phyloP scores from a whole-genome alignment of 2,113 vertebrate species.

The Zapus hudsonius region DNA sequence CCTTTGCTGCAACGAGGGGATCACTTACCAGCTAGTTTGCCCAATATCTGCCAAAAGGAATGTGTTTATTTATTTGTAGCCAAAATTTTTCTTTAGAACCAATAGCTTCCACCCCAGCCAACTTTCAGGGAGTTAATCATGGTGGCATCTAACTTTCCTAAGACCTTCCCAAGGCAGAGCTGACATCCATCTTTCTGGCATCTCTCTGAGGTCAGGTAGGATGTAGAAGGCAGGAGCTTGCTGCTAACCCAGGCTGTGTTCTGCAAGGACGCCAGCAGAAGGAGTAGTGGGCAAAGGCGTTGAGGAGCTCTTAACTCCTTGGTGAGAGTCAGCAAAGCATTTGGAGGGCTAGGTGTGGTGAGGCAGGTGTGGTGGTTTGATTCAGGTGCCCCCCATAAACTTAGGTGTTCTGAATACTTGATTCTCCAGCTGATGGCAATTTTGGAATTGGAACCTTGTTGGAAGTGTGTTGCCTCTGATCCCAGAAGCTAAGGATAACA shows the following conservation, averaged over 20 bases:
- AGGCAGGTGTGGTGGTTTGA: no score
- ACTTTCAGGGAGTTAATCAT: constrained; percentile 64
- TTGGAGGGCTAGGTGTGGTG: no score
- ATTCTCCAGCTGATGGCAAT: no score
- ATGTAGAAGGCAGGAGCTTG: background rate
- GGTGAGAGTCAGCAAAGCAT: background rate
- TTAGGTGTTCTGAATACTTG: no score
- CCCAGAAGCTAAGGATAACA: background rate
- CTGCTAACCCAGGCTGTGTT: background rate
- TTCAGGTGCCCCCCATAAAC: no score
- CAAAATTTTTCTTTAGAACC: background rate
- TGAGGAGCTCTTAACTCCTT: background rate
- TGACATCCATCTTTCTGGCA: background rate
- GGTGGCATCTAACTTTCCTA: constrained; percentile 69
- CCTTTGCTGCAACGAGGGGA: accelerated
- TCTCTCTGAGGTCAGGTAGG: background rate
- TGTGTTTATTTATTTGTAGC: constrained; percentile 55
- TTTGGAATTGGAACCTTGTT: no score
- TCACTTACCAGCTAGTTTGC: constrained; percentile 29
- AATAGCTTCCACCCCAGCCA: constrained; percentile 48
- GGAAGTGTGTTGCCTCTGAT: no score
- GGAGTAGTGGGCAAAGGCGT: background rate
- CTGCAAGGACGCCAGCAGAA: background rate
- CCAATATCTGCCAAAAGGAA: constrained; percentile 38
- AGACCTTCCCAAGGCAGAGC: constrained; percentile 62